Conservation (phyloP, 2,797 vertebrate species). For the Loris lydekkerianus region DNA sequence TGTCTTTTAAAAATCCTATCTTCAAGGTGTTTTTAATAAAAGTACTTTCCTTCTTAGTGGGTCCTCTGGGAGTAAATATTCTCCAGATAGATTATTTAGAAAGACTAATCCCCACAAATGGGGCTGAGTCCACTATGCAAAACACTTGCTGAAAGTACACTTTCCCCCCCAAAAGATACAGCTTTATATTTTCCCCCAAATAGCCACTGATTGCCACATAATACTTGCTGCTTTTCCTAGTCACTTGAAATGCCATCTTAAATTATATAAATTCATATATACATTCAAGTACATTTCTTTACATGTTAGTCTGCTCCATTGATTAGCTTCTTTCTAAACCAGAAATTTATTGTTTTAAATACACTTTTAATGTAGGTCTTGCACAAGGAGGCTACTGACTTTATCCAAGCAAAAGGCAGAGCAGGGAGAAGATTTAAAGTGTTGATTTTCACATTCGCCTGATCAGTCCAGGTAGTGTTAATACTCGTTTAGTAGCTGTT, state of each 20-base stretch:
- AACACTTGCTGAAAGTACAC: background rate
- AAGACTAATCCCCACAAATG: background rate
- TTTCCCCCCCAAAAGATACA: background rate
- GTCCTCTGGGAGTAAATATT: constrained; percentile 39
- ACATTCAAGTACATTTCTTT: background rate
- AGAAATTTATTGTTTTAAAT: background rate
- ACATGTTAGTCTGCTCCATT: background rate
- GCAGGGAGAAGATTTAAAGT: background rate
- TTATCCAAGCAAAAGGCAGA: background rate
- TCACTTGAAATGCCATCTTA: background rate
- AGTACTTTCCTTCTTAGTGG: background rate
- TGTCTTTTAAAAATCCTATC: constrained; percentile 42
- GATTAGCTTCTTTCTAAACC: background rate
- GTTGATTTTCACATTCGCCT: background rate
- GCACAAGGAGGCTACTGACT: background rate
- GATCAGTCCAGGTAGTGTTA: background rate
- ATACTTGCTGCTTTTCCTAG: background rate
- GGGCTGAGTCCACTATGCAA: background rate
- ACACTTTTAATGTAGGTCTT: background rate
- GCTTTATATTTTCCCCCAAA: background rate
- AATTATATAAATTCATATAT: background rate
- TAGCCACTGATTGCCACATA: background rate
- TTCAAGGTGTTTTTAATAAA: constrained; percentile 39
- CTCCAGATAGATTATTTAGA: background rate
- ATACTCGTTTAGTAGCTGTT: background rate